Base-by-base conservation (phyloP, 2,797 vertebrate genomes). In the Chelon auratus region DNA sequence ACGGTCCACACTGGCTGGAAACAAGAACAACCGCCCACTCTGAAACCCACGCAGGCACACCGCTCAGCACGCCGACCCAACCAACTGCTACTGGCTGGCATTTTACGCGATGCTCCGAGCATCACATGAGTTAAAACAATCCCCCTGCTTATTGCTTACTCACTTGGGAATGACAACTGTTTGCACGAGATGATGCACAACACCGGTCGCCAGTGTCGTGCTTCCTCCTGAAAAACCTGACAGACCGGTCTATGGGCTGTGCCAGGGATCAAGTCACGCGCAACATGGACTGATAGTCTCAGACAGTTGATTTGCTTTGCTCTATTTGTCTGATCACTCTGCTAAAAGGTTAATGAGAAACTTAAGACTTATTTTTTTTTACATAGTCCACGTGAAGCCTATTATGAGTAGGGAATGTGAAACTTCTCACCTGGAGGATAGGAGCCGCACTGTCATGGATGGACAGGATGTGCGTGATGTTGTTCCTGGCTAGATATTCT, bases 401-500 rank as follows among this genome's bases (percentile, higher is more conserved):
- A 62, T 61, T 24, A 51, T n/a, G 18, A 37, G 1, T 3, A 33
- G 47, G 30, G 57, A 24, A 33, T 15, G 18, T 26, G 40, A 56
- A 48, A 52, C 13, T 18, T 64, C 82, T 89, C 43, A 99, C 98
- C 96, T 97, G 96, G 3, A 98, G 84, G 90, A 97, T 94, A 5
- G 97, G 97, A 22, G 96, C 93, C 10, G 98, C 97, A 33, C 95
- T 97, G 85, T 98, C 97, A 12, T 98, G 96, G 63, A 95, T 93
- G 45, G 94, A 93, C 76, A 99, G 94, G 89, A 98, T 96, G 82
- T 98, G 97, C 0, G 97, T 98, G 83, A 99, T 96, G 89, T 98
- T 98, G 93, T 97, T 97, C 87, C 92, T 96, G 80, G 95, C 96
- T 80, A 99, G 65, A 75, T 94, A 93, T 68, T 98, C 97, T 64